Percentiles rank a stretch among this genome's conserved stretches.
Conservation (phyloP, 2,888 invertebrate species). For the Brassicogethes aeneus region DNA sequence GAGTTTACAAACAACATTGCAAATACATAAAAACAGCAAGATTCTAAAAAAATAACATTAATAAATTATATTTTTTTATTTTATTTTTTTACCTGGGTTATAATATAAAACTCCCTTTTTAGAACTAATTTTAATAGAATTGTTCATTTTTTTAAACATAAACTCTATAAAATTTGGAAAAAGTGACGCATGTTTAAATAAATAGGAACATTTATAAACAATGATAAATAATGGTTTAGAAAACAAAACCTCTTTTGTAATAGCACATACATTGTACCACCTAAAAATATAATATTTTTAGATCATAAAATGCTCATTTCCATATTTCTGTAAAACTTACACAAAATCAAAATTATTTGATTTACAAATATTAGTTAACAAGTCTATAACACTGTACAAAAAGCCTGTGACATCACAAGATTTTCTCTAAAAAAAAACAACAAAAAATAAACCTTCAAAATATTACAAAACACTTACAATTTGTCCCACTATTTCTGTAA, state of each 20-base stretch:
- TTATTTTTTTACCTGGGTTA: slow-evolving; percentile 21
- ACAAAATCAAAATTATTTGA: slow-evolving; percentile 11
- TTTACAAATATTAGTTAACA: slow-evolving; percentile 20
- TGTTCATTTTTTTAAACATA: slow-evolving; percentile 18
- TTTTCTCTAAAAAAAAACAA: slow-evolving; percentile 21
- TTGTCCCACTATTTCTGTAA: slow-evolving; percentile 21
- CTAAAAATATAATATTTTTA: slow-evolving; percentile 13
- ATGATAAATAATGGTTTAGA: slow-evolving; percentile 17
- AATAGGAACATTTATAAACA: slow-evolving; percentile 17
- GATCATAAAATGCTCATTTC: neutral
- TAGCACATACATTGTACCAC: slow-evolving; percentile 14
- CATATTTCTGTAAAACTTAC: slow-evolving; percentile 13
- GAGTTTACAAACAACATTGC: slow-evolving; percentile 22
- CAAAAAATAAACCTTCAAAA: slow-evolving; percentile 1
- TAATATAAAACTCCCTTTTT: slow-evolving; percentile 23
- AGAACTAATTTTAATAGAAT: slow-evolving; percentile 6
- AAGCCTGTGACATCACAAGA: slow-evolving; percentile 19
- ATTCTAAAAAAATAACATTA: slow-evolving; percentile 19
- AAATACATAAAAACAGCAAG: slow-evolving; percentile 27
- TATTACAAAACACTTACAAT: too few species aligned
- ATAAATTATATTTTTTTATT: slow-evolving; percentile 3
- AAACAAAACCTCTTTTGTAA: slow-evolving; percentile 21
- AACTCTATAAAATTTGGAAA: slow-evolving; percentile 20
- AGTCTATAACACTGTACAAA: slow-evolving; percentile 16
- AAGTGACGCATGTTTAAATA: slow-evolving; percentile 20